phyloP scores from a whole-genome alignment of 2,888 invertebrate genomes.

The Harpalus rufipes region DNA sequence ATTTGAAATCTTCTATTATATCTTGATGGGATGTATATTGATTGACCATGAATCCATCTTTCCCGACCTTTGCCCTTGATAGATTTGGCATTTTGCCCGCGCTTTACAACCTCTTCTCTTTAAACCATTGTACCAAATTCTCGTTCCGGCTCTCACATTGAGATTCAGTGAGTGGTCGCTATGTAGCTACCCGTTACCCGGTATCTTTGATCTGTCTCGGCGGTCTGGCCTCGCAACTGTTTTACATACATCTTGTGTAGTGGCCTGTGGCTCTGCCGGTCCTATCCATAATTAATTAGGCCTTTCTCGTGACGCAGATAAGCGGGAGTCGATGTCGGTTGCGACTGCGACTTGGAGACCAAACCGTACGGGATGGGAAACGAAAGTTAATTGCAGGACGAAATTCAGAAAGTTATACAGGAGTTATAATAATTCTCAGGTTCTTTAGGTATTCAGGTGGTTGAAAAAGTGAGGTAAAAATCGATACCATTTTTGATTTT shows the following conservation, averaged over 20 bases:
- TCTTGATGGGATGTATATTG: neutral
- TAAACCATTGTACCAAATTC: neutral
- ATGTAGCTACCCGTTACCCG: constrained; percentile 17
- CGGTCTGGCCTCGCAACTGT: constrained; percentile 69
- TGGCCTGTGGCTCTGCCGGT: constrained; percentile 16
- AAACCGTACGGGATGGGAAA: neutral
- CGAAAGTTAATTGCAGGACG: neutral
- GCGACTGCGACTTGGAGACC: neutral
- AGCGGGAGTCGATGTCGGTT: constrained; percentile 34
- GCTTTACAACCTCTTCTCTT: neutral
- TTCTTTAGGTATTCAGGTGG: neutral
- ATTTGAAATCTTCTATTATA: neutral
- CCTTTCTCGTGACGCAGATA: constrained; percentile 68
- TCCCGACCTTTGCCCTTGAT: neutral
- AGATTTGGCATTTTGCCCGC: neutral
- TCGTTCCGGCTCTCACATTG: neutral
- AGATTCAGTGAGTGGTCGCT: neutral
- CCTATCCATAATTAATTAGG: constrained; percentile 73
- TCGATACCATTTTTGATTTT: too few relatives aligned
- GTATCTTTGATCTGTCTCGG: constrained; percentile 75
- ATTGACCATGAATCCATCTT: neutral
- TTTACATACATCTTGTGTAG: constrained; percentile 73
- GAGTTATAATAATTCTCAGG: neutral
- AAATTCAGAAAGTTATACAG: neutral
- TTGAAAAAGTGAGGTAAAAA: too few relatives aligned